A percentile compares a stretch with the other conserved stretches of the same genome.
phyloP scores from a whole-genome alignment of 2,113 vertebrate species.

The Pomatostomus ruficeps region DNA sequence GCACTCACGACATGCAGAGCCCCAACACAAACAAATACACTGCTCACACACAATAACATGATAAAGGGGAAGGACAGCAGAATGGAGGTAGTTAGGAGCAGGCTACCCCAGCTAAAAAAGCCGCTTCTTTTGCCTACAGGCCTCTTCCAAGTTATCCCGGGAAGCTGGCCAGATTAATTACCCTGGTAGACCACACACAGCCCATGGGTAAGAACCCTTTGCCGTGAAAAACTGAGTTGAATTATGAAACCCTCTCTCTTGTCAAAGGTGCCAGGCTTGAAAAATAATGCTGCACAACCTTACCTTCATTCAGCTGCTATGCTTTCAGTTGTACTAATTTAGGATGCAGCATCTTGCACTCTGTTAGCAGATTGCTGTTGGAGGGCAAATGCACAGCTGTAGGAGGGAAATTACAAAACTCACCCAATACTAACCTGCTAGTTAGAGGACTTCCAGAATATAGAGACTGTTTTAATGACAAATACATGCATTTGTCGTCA shows the following conservation, averaged over 20 bases:
- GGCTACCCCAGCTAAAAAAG: neutral
- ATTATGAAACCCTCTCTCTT: neutral
- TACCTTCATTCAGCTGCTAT: neutral
- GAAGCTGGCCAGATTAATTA: conserved; percentile 27
- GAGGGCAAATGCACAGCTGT: neutral
- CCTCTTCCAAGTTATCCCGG: neutral
- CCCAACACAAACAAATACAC: neutral
- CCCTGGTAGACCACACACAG: conserved; percentile 21
- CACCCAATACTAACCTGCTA: neutral
- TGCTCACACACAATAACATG: neutral
- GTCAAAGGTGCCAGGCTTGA: neutral
- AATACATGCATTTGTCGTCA: neutral
- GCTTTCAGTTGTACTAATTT: neutral
- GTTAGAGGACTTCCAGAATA: neutral
- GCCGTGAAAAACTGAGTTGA: neutral
- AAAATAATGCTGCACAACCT: neutral
- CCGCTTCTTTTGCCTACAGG: neutral
- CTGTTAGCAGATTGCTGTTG: neutral
- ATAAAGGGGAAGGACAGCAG: neutral
- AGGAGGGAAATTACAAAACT: neutral
- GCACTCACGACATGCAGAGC: neutral
- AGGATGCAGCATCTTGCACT: neutral
- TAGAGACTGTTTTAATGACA: neutral
- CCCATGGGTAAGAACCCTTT: neutral
- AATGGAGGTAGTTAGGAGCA: neutral